Evolutionary conservation across 2,888 invertebrate species (phyloP).

Genomic region (Parasteatoda lunata): DNA sequence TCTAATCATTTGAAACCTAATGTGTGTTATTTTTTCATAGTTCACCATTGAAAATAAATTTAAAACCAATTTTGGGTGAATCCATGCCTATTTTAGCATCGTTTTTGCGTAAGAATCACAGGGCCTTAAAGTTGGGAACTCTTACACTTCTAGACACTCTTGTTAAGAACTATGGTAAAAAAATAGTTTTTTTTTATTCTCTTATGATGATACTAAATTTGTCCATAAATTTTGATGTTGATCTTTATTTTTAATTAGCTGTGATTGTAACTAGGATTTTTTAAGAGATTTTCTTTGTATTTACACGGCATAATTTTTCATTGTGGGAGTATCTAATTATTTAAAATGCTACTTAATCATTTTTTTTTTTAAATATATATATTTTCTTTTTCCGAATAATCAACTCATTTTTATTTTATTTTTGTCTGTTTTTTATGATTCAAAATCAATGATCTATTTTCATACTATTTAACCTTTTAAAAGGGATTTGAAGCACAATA

Average conservation of each 20-base stretch:
- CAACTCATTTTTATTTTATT: too few relatives aligned
- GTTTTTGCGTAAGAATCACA: constrained; percentile 96
- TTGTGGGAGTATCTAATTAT: too few relatives aligned
- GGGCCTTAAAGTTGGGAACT: constrained; percentile 93
- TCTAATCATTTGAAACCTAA: neutral
- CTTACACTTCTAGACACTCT: constrained; percentile 91
- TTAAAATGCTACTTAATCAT: too few relatives aligned
- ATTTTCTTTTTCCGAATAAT: too few relatives aligned
- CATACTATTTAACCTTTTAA: too few relatives aligned
- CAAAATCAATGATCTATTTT: too few relatives aligned
- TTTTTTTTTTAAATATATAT: too few relatives aligned
- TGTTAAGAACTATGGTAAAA: constrained; percentile 87
- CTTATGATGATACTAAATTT: neutral
- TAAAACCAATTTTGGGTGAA: constrained; percentile 87
- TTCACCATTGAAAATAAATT: constrained; percentile 88
- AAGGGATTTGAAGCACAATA: too few relatives aligned
- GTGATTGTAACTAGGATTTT: neutral
- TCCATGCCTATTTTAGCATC: constrained; percentile 93
- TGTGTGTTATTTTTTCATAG: constrained; percentile 47
- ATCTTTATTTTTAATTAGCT: neutral
- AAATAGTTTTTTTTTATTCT: neutral
- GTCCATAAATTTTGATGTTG: neutral
- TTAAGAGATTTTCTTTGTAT: too few relatives aligned
- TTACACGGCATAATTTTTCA: too few relatives aligned
- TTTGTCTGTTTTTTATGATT: too few relatives aligned